A percentile compares a stretch with the other conserved stretches of the same genome.
Evolutionary conservation across 2,113 vertebrate species (phyloP).

Genomic region (Zootoca vivipara): DNA sequence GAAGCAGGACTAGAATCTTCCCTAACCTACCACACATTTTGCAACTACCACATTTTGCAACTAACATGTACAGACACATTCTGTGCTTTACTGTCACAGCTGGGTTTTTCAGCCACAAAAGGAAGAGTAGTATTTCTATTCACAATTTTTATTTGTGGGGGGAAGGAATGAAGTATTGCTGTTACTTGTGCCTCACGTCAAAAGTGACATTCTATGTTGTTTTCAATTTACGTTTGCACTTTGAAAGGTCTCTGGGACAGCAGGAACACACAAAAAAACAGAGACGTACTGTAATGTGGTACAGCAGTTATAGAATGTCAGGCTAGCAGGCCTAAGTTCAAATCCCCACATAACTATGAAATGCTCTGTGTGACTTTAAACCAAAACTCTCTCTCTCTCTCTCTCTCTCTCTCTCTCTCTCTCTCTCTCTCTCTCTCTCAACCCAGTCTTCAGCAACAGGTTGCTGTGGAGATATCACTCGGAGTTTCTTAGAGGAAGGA

Average conservation of each 20-base stretch:
- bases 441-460: neutral
- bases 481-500: neutral
- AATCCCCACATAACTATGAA: neutral
- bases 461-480: neutral
- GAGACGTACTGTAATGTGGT: neutral
- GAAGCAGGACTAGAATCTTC: slow-evolving; percentile 42
- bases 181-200: slow-evolving; percentile 39
- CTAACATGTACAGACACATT: slow-evolving; percentile 53
- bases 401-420: too few species aligned
- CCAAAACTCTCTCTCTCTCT: neutral
- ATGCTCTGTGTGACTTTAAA: neutral
- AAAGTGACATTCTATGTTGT: neutral
- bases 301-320: neutral
- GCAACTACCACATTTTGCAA: slow-evolving; percentile 52
- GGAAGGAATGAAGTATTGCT: neutral
- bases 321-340: neutral
- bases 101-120: slow-evolving; percentile 40
- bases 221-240: slow-evolving; percentile 25
- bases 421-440: too few species aligned
- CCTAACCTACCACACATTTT: slow-evolving; percentile 29
- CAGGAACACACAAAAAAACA: neutral
- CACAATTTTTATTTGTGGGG: slow-evolving; percentile 18
- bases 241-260: neutral
- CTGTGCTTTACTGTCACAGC: slow-evolving; percentile 32
- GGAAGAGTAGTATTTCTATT: neutral